phyloP scores from a whole-genome alignment of 2,888 invertebrate genomes.

The Sympetrum striolatum region DNA sequence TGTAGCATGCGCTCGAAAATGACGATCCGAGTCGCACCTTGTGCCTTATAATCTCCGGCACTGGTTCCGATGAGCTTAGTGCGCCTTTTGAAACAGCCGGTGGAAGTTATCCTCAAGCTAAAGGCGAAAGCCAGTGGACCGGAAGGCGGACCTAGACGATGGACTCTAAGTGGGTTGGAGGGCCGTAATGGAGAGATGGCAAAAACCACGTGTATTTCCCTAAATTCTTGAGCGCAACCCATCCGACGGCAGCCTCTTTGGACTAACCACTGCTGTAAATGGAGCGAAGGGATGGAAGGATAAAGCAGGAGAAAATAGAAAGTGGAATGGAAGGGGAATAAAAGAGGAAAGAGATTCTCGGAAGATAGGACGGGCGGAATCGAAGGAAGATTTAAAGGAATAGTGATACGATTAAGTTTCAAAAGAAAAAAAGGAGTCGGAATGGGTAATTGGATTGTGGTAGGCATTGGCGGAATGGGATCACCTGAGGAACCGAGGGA shows the following conservation, averaged over 20 bases:
- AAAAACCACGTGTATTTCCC: background rate
- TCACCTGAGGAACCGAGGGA: too few species aligned
- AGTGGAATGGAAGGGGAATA: background rate
- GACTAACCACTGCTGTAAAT: background rate
- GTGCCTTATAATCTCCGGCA: conserved; percentile 7
- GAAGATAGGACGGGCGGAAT: background rate
- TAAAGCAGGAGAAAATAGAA: background rate
- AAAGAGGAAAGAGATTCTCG: background rate
- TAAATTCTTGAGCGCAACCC: background rate
- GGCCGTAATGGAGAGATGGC: background rate
- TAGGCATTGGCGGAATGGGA: too few species aligned
- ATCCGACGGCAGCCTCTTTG: background rate
- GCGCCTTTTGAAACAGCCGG: background rate
- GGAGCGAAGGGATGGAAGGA: background rate
- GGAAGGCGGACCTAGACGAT: background rate
- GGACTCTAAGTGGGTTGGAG: background rate
- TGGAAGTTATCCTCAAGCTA: background rate
- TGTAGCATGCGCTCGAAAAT: background rate
- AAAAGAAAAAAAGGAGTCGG: too few species aligned
- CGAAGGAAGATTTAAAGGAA: background rate
- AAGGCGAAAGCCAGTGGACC: background rate
- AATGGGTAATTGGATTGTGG: too few species aligned
- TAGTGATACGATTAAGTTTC: too few species aligned
- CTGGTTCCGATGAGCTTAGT: conserved; percentile 1
- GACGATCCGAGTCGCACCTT: background rate